These are phyloP conservation scores for Typhlichthys eigenmanni DNA, from an alignment of 2,797 vertebrate species.

Conservation along the genomic window DNA sequence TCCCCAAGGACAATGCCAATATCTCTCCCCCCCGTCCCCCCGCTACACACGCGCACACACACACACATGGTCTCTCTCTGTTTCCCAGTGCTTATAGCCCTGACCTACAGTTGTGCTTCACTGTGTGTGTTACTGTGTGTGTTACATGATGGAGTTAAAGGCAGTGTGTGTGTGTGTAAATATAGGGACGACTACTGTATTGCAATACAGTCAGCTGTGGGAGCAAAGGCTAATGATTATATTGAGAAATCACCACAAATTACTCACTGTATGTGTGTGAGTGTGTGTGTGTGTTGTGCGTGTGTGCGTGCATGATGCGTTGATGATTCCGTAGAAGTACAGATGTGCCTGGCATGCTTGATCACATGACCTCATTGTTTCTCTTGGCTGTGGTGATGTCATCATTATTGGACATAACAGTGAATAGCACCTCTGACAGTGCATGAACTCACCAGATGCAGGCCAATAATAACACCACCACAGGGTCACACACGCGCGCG, in stretches of 20 bases:
- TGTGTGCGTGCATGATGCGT: constrained; percentile 17
- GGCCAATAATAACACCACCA: constrained; percentile 7
- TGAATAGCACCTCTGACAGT: constrained; percentile 8
- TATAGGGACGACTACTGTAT: neutral
- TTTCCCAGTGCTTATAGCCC: neutral
- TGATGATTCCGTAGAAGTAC: constrained; percentile 41
- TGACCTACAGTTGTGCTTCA: too few species aligned
- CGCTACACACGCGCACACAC: too few species aligned
- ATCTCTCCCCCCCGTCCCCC: constrained; percentile 35
- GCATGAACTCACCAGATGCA: constrained; percentile 24
- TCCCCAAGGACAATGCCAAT: constrained; percentile 47
- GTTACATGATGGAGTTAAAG: constrained; percentile 8
- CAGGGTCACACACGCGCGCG: neutral
- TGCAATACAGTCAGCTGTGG: neutral
- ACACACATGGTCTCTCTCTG: neutral
- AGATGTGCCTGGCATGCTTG: constrained; percentile 52
- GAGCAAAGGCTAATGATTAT: neutral
- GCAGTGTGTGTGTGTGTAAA: neutral
- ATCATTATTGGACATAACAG: constrained; percentile 37
- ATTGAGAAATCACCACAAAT: constrained; percentile 12
- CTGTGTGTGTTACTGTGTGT: neutral
- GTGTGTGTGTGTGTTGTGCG: constrained; percentile 1
- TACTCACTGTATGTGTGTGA: constrained; percentile 15
- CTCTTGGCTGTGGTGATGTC: constrained; percentile 23
- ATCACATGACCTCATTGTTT: constrained; percentile 64